Evolutionary conservation across 2,113 vertebrate genomes (phyloP).

Genomic region (Leuciscus idus): DNA sequence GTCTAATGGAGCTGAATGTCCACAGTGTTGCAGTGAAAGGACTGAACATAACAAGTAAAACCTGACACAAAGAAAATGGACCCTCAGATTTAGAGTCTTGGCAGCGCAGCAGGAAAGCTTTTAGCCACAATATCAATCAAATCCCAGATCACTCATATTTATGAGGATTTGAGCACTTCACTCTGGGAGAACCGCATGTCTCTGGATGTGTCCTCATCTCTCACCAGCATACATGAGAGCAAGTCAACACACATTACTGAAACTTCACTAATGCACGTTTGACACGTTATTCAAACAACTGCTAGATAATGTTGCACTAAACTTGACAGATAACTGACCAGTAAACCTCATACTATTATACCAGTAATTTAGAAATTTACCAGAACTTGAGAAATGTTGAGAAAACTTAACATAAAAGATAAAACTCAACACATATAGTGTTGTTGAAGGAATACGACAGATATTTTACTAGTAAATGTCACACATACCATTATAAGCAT

Average conservation of each 20-base stretch:
- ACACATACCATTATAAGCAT: no score
- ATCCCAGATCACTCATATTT: slow-evolving; percentile 12
- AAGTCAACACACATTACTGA: not conserved
- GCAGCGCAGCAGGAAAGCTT: slow-evolving; percentile 36
- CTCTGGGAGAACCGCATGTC: not conserved
- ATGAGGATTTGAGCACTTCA: slow-evolving; percentile 24
- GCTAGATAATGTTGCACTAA: not conserved
- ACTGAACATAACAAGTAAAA: not conserved
- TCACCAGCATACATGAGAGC: not conserved
- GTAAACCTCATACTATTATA: not conserved
- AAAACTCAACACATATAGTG: not conserved
- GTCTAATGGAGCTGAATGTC: slow-evolving; percentile 17
- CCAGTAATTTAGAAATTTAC: not conserved
- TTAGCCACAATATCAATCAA: slow-evolving; percentile 46
- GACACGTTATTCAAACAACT: not conserved
- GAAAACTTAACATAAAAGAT: not conserved
- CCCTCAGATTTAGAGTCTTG: slow-evolving; percentile 32
- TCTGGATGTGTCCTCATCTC: not conserved
- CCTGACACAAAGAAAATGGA: not conserved
- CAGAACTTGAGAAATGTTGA: not conserved
- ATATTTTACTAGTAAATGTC: not conserved
- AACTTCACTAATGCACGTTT: not conserved
- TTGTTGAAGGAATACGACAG: not conserved
- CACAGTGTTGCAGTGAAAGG: not conserved
- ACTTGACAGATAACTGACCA: not conserved